Conservation (phyloP, 2,113 vertebrate species). For the Opisthocomus hoazin region DNA sequence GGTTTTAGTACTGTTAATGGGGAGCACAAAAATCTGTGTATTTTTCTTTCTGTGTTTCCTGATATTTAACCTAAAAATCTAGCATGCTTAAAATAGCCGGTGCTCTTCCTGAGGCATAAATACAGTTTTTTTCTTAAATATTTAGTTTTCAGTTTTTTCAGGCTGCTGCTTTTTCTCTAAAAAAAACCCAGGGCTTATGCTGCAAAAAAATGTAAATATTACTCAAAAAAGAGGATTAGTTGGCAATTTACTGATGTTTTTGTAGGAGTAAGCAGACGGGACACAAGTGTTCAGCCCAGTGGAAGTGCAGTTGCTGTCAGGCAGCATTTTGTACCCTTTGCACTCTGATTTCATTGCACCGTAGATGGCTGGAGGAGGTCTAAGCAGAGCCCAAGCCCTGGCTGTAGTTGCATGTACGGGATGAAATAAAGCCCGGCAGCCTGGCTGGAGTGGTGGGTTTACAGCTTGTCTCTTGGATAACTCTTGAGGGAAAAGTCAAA, state of each 20-base stretch:
- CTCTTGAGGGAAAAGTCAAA: background rate
- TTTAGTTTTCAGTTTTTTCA: background rate
- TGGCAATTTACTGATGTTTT: background rate
- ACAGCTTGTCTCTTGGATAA: background rate
- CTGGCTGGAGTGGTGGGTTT: background rate
- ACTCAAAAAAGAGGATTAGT: background rate
- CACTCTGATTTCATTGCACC: background rate
- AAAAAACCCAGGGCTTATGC: background rate
- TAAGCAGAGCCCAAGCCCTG: background rate
- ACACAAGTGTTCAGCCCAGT: background rate
- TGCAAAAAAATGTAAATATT: background rate
- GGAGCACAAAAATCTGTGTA: background rate
- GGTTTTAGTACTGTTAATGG: background rate
- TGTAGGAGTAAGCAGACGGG: background rate
- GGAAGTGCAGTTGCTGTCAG: background rate
- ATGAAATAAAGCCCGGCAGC: background rate
- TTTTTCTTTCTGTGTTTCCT: background rate
- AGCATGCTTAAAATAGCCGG: background rate
- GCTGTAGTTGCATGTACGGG: background rate
- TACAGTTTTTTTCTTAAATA: background rate
- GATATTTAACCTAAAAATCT: background rate
- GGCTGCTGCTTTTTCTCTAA: background rate
- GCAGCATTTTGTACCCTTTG: background rate
- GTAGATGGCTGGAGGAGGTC: background rate
- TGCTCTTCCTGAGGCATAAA: background rate